These are phyloP conservation scores for Prinia subflava DNA, from an alignment of 2,113 vertebrate species.

Conservation along the genomic window DNA sequence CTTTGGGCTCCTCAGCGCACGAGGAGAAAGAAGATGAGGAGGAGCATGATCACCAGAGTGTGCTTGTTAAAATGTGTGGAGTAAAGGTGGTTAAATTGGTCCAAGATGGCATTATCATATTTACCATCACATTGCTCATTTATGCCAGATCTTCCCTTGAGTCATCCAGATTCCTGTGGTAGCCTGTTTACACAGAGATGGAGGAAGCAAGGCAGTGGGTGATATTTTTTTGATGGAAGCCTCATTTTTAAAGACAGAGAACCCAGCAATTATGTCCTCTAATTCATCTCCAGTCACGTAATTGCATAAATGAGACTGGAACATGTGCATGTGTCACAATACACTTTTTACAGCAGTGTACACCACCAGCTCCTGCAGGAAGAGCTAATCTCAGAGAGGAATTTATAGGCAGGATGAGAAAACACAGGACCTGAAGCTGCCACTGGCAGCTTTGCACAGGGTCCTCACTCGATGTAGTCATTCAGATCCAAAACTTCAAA, in stretches of 20 bases:
- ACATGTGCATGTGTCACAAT: background rate
- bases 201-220: background rate
- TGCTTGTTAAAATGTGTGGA: background rate
- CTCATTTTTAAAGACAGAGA: background rate
- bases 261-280: background rate
- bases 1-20: background rate
- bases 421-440: background rate
- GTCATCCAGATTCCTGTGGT: background rate
- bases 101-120: background rate
- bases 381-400: background rate
- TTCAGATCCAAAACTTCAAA: background rate
- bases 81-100: background rate
- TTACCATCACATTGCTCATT: background rate
- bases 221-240: background rate
- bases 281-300: background rate
- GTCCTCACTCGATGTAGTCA: background rate
- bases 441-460: background rate
- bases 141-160: background rate
- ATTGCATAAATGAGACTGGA: background rate
- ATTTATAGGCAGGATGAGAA: background rate
- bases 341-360: background rate
- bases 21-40: background rate
- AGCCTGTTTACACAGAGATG: background rate
- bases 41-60: background rate
- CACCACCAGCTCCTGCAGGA: background rate